A percentile compares a stretch with the other conserved stretches of the same genome.
Conservation (phyloP, 1,140 invertebrate genomes). For the Cryptotermes secundus region DNA sequence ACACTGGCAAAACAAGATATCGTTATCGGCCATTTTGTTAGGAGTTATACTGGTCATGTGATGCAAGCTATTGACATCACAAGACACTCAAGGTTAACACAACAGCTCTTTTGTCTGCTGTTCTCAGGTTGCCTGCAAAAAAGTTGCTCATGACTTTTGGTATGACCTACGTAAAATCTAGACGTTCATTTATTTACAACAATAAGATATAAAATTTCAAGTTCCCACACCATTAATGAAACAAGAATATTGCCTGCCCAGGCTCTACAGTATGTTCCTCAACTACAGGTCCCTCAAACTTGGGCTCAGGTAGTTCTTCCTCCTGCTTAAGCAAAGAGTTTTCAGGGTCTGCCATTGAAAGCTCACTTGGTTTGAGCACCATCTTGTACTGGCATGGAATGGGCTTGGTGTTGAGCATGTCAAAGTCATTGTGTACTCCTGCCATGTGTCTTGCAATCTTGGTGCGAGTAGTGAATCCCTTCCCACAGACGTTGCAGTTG, state of each 20-base stretch:
- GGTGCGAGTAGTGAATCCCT: slow-evolving; percentile 35
- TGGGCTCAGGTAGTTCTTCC: not conserved
- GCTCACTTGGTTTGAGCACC: slow-evolving; percentile 34
- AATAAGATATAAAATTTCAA: not conserved
- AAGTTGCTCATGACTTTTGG: no score
- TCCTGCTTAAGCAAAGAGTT: not conserved
- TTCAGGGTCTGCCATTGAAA: slow-evolving; percentile 3
- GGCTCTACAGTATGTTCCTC: not conserved
- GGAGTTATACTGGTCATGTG: no score
- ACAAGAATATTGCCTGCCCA: not conserved
- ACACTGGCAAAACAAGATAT: no score
- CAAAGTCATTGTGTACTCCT: slow-evolving; percentile 35
- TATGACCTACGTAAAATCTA: no score
- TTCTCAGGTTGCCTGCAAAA: no score
- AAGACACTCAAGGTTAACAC: no score
- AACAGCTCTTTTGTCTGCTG: no score
- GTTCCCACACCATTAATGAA: not conserved
- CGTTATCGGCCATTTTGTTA: no score
- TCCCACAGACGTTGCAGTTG: slow-evolving; percentile 34
- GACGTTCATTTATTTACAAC: no score
- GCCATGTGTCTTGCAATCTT: slow-evolving; percentile 34
- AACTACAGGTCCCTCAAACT: not conserved
- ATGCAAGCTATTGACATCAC: no score
- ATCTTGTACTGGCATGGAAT: slow-evolving; percentile 36
- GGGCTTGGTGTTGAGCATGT: slow-evolving; percentile 9